Evolutionary conservation across 2,113 vertebrate genomes (phyloP).

Genomic region (Probosciger aterrimus): DNA sequence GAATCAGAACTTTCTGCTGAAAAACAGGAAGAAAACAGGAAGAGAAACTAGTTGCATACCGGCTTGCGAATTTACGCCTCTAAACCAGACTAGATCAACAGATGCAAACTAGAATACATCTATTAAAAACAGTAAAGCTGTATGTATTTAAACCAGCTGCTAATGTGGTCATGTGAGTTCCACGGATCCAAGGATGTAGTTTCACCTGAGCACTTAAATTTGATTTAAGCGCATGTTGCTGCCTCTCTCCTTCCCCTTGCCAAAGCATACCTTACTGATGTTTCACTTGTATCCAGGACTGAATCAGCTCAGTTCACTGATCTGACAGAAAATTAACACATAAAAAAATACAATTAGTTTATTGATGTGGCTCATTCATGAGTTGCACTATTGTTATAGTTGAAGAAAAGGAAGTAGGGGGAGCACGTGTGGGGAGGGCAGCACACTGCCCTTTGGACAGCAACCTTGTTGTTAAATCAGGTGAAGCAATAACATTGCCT

Average conservation of each 20-base stretch:
- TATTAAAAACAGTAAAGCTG: neutral
- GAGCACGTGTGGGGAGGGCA: neutral
- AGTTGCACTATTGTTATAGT: neutral
- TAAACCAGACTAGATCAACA: neutral
- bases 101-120: neutral
- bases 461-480: neutral
- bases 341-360: neutral
- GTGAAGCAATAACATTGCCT: neutral
- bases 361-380: slow-evolving; percentile 1
- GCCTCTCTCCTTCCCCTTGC: neutral
- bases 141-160: neutral
- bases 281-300: neutral
- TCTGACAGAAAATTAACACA: neutral
- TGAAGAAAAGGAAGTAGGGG: neutral
- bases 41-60: neutral
- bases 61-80: neutral
- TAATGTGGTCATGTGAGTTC: neutral
- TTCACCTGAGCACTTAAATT: neutral
- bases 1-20: neutral
- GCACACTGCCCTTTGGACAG: neutral
- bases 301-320: slow-evolving; percentile 12
- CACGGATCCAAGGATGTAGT: neutral
- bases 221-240: neutral
- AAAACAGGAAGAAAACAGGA: slow-evolving; percentile 18
- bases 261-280: neutral